Conservation (phyloP, 2,888 invertebrate genomes). For the Sminthurides aquaticus region DNA sequence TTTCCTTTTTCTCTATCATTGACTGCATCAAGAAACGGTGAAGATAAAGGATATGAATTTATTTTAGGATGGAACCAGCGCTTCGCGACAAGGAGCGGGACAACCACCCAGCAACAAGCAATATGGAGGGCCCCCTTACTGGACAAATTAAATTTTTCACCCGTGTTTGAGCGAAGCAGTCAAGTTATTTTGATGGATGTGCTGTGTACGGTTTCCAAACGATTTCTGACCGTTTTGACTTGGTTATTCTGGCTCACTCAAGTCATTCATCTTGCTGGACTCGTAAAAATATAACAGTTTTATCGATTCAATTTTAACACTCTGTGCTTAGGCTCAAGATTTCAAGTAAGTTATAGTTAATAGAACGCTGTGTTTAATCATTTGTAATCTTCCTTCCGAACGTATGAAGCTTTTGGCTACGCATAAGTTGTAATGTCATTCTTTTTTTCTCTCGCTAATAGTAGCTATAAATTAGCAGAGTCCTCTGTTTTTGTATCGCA, state of each 20-base stretch:
- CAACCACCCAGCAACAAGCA: constrained; percentile 40
- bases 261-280: neutral
- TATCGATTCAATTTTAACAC: neutral
- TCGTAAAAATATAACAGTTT: constrained; percentile 3
- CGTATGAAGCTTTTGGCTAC: constrained; percentile 6
- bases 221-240: neutral
- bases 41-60: no score
- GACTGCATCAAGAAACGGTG: no score
- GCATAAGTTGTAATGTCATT: neutral
- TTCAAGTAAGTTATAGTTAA: neutral
- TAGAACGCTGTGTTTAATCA: constrained; percentile 1
- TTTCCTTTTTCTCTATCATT: no score
- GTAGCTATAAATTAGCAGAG: neutral
- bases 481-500: constrained; percentile 8
- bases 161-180: constrained; percentile 9
- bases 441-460: neutral
- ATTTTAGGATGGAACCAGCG: constrained; percentile 38
- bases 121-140: constrained; percentile 35
- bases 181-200: neutral
- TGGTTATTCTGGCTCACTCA: neutral
- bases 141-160: constrained; percentile 31
- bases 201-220: neutral
- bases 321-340: constrained; percentile 7
- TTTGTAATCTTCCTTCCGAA: constrained; percentile 7
- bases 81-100: constrained; percentile 38